phyloP scores from a whole-genome alignment of 2,888 invertebrate species.

The Drosophila gaucha region DNA sequence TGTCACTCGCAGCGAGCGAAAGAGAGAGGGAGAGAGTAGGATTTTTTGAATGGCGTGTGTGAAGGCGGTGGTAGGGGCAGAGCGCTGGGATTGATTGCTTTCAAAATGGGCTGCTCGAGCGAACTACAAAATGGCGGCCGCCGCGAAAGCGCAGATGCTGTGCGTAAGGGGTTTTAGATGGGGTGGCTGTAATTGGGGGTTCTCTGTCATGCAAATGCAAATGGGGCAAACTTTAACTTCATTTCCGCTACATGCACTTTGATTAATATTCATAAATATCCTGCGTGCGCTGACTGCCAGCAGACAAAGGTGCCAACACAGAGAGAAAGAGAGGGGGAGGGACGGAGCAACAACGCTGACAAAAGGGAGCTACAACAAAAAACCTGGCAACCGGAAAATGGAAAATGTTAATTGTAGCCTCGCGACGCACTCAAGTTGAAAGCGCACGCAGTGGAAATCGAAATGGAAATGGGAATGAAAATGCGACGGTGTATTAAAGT shows the following conservation, averaged over 20 bases:
- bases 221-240: slow-evolving; percentile 44
- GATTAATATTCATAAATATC: slow-evolving; percentile 79
- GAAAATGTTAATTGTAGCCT: slow-evolving; percentile 78
- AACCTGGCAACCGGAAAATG: slow-evolving; percentile 77
- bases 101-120: slow-evolving; percentile 61
- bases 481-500: slow-evolving; percentile 48
- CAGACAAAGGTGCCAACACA: slow-evolving; percentile 33
- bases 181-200: slow-evolving; percentile 8
- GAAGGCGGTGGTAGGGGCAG: slow-evolving; percentile 22
- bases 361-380: slow-evolving; percentile 33
- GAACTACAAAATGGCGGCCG: slow-evolving; percentile 55
- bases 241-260: slow-evolving; percentile 63
- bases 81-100: slow-evolving; percentile 69
- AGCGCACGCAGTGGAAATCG: slow-evolving; percentile 64
- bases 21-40: slow-evolving; percentile 2
- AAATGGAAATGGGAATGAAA: slow-evolving; percentile 54
- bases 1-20: slow-evolving; percentile 63
- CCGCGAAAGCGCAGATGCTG: slow-evolving; percentile 30
- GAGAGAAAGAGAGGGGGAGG: background rate
- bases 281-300: slow-evolving; percentile 42
- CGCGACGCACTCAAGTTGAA: slow-evolving; percentile 75
- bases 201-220: slow-evolving; percentile 38
- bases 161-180: slow-evolving; percentile 1
- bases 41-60: slow-evolving; percentile 57
- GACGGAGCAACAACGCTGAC: slow-evolving; percentile 11